phyloP scores from a whole-genome alignment of 1,140 invertebrate genomes.

The Xylocopa sonorina region DNA sequence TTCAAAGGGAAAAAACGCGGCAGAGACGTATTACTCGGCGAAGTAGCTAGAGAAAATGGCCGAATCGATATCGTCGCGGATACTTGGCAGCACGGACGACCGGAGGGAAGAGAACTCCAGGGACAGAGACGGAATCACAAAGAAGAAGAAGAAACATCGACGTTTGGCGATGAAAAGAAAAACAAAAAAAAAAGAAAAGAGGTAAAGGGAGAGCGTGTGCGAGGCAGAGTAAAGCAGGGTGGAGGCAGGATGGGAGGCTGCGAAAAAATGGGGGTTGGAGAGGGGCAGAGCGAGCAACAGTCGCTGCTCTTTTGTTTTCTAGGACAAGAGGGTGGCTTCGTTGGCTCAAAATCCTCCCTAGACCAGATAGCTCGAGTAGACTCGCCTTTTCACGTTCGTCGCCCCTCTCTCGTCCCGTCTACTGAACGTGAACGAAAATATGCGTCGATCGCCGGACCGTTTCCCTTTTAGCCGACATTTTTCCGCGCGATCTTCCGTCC shows the following conservation, averaged over 20 bases:
- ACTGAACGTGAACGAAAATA: constrained; percentile 29
- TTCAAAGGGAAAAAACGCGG: too few species aligned
- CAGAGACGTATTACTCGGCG: too few species aligned
- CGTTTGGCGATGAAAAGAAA: neutral
- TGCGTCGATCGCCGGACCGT: constrained; percentile 41
- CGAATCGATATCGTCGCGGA: constrained; percentile 52
- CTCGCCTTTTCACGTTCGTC: neutral
- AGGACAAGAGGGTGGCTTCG: constrained; percentile 72
- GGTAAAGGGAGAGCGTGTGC: neutral
- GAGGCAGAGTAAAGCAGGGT: neutral
- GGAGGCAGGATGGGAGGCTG: neutral
- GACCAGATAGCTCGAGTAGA: constrained; percentile 48
- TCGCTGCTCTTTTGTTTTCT: constrained; percentile 74
- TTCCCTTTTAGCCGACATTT: neutral
- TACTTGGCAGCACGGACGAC: constrained; percentile 19
- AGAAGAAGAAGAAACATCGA: neutral
- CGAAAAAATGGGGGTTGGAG: neutral
- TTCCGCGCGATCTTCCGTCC: neutral
- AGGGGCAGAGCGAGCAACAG: constrained; percentile 64
- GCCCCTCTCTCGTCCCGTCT: too few species aligned
- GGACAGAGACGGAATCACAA: constrained; percentile 26
- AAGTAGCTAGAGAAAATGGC: neutral
- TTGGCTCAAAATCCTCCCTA: constrained; percentile 66
- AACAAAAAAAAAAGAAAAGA: neutral
- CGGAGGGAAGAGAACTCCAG: constrained; percentile 3